phyloP scores from a whole-genome alignment of 1,140 invertebrate species.

The Orius insidiosus region DNA sequence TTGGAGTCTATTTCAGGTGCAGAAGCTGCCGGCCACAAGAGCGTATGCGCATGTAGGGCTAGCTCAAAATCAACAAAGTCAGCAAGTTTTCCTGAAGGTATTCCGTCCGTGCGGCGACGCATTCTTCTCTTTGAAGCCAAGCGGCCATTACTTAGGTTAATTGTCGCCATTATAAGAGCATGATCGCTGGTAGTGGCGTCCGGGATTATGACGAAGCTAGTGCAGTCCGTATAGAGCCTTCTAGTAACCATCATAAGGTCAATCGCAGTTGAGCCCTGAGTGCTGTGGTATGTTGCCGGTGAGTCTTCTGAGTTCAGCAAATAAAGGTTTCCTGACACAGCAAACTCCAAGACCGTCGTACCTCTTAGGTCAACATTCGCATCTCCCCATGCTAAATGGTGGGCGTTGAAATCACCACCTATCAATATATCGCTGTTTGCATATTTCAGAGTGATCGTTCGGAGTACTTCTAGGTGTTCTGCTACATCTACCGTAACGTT shows the following conservation, averaged over 20 bases:
- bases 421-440: neutral
- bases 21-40: neutral
- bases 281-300: neutral
- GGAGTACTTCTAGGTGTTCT: neutral
- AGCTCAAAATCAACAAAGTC: neutral
- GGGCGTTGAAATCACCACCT: neutral
- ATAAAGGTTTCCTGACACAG: neutral
- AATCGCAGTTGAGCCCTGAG: conserved; percentile 2
- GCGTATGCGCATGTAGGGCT: neutral
- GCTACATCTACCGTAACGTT: too few species aligned
- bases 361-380: neutral
- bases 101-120: neutral
- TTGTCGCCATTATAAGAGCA: neutral
- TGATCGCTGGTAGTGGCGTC: conserved; percentile 3
- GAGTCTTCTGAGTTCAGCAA: conserved; percentile 2
- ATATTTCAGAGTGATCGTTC: neutral
- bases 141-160: neutral
- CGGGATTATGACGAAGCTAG: neutral
- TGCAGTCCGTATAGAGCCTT: neutral
- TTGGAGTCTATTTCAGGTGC: neutral
- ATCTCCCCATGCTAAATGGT: conserved; percentile 1
- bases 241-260: neutral
- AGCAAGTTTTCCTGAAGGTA: neutral
- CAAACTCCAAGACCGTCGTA: neutral
- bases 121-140: too few species aligned